Base-by-base conservation (phyloP, 2,797 vertebrate species). In the Hylomyscus alleni region DNA sequence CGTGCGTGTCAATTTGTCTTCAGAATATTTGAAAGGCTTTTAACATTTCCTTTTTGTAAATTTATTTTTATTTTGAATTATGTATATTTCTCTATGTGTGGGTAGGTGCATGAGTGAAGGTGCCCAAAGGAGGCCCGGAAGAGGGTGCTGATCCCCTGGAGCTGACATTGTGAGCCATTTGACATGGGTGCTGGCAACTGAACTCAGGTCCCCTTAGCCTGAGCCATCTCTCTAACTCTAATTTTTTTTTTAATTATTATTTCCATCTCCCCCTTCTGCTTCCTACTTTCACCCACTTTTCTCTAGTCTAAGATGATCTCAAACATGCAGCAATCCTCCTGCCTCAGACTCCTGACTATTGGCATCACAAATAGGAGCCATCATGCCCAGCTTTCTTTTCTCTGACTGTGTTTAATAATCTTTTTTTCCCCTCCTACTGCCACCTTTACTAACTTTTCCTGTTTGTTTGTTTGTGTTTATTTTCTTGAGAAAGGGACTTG, bases 1-100 rank as follows among this genome's bases (percentile, higher is more conserved):
- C 99, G 0, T 99, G 98, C 0, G 98, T 98, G 26, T 77, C 78
- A 37, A 20, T 34, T 73, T 89, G 17, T 76, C 29, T 83, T 95
- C 58, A n/a, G 60, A 69, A 60, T 20, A 17, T 83, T 82, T 91
- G 58, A 92, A 88, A 78, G 7, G 50, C 1, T 89, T 73, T 89
- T 75, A 72, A 58, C 52, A 58, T 20, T 67, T 90, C 82, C 84
- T 40, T 87, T 73, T 31, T 52, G 24, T 56, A 87, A 54, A 52
- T 29, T 87, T n/a, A 13, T 22, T n/a, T 50, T 85, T 87, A 72
- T 26, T 73, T 85, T 52, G n/a, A 72, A 29, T 54, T 86, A 40
- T 56, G 62, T 20, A 2, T 73, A 31, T 72, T 34, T 26, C 26
- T 84, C 34, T 54, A 22, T 72, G 65, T 52, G 47, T n/a, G 65